Conservation (phyloP, 2,113 vertebrate genomes). For the Chloropsis hardwickii region DNA sequence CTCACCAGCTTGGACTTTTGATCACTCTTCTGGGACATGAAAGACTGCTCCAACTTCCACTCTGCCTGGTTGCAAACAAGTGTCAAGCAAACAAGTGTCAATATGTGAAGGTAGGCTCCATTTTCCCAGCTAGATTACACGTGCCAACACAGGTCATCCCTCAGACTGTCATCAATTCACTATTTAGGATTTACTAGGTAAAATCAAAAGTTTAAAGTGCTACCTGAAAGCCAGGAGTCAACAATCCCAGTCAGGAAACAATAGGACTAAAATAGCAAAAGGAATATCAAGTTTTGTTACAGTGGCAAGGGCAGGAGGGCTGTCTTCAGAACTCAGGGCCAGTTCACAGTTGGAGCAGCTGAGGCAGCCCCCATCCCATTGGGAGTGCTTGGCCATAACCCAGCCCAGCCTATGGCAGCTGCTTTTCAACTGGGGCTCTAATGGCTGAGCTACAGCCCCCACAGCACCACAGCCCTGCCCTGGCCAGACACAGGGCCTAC, state of each 20-base stretch:
- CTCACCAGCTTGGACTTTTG: neutral
- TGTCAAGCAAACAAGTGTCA: neutral
- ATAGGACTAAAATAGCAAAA: neutral
- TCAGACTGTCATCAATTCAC: neutral
- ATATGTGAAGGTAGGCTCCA: neutral
- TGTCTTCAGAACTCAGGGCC: neutral
- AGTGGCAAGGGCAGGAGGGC: neutral
- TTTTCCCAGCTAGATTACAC: neutral
- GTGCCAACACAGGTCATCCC: neutral
- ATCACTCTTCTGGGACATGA: neutral
- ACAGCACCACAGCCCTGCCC: neutral
- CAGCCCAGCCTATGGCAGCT: neutral
- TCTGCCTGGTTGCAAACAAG: neutral
- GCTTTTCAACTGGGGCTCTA: neutral
- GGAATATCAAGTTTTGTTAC: neutral
- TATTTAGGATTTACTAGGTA: neutral
- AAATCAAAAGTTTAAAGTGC: neutral
- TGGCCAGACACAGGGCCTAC: neutral
- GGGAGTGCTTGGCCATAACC: neutral
- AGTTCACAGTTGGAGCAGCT: neutral
- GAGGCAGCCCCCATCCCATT: accelerated
- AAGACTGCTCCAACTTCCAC: neutral
- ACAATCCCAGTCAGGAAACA: neutral
- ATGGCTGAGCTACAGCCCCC: neutral
- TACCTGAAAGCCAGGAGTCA: neutral